phyloP scores from a whole-genome alignment of 2,113 vertebrate genomes.

The Apeltes quadracus region DNA sequence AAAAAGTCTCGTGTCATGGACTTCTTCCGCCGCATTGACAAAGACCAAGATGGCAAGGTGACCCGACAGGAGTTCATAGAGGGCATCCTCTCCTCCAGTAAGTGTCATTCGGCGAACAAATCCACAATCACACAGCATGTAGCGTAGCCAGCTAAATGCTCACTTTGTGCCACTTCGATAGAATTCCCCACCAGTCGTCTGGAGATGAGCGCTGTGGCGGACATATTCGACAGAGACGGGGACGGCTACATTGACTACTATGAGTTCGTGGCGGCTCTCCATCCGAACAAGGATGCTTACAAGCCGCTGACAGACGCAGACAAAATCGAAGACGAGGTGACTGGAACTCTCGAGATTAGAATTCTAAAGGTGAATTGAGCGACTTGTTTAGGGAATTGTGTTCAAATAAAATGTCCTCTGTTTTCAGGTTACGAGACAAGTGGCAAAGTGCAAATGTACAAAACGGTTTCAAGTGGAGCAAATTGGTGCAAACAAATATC shows the following conservation, averaged over 20 bases:
- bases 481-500: constrained; percentile 98
- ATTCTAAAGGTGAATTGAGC: background rate
- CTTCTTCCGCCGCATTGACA: constrained; percentile 98
- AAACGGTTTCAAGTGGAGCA: constrained; percentile 99
- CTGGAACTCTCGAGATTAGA: background rate
- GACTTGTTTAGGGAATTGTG: background rate
- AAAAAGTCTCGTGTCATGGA: constrained; percentile 99
- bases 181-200: constrained; percentile 96
- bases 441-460: constrained; percentile 98
- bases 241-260: constrained; percentile 99
- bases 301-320: constrained; percentile 97
- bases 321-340: constrained; percentile 99
- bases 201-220: constrained; percentile 99
- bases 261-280: constrained; percentile 97
- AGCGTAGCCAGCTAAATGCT: background rate
- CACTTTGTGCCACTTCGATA: constrained; percentile 49
- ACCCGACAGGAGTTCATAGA: constrained; percentile 98
- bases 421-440: constrained; percentile 94
- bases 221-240: constrained; percentile 97
- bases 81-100: constrained; percentile 98
- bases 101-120: constrained; percentile 63
- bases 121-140: background rate
- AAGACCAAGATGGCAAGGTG: constrained; percentile 98
- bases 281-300: constrained; percentile 98
- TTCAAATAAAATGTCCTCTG: constrained; percentile 22